Conservation (phyloP, 2,888 invertebrate genomes). For the Cheilosia grossa region DNA sequence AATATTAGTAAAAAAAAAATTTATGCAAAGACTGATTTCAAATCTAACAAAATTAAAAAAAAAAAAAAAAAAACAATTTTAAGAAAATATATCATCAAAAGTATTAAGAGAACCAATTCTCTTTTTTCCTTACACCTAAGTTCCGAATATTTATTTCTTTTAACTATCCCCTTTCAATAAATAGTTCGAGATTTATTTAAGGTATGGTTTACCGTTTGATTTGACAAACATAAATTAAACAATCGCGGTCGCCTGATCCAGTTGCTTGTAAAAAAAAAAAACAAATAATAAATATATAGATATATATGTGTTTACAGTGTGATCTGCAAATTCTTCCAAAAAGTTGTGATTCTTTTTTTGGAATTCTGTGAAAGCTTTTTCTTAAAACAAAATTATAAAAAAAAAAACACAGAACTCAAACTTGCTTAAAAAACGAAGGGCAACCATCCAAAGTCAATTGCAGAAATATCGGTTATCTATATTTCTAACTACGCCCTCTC, state of each 20-base stretch:
- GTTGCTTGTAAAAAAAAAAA: constrained; percentile 31
- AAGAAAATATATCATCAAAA: constrained; percentile 33
- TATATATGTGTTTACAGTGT: constrained; percentile 24
- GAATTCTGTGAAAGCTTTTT: constrained; percentile 17
- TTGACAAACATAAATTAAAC: constrained; percentile 9
- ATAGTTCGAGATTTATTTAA: constrained; percentile 13
- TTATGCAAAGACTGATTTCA: constrained; percentile 68
- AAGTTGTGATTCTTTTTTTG: constrained; percentile 18
- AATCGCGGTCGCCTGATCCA: constrained; percentile 39
- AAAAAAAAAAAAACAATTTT: constrained; percentile 14
- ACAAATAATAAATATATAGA: not conserved
- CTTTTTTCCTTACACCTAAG: not conserved
- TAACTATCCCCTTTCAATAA: constrained; percentile 1
- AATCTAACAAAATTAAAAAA: constrained; percentile 34
- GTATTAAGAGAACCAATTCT: constrained; percentile 27
- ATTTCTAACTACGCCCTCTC: constrained; percentile 5
- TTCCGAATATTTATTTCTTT: constrained; percentile 1
- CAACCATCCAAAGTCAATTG: constrained; percentile 57
- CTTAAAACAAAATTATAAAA: not conserved
- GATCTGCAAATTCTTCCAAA: constrained; percentile 31
- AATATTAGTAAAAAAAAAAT: constrained; percentile 24
- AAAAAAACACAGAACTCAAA: not conserved
- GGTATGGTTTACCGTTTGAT: not conserved
- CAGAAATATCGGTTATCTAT: constrained; percentile 30
- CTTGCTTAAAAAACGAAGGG: not conserved